These are phyloP conservation scores for Conger conger DNA, from an alignment of 2,113 vertebrate genomes.

Conservation along the genomic window DNA sequence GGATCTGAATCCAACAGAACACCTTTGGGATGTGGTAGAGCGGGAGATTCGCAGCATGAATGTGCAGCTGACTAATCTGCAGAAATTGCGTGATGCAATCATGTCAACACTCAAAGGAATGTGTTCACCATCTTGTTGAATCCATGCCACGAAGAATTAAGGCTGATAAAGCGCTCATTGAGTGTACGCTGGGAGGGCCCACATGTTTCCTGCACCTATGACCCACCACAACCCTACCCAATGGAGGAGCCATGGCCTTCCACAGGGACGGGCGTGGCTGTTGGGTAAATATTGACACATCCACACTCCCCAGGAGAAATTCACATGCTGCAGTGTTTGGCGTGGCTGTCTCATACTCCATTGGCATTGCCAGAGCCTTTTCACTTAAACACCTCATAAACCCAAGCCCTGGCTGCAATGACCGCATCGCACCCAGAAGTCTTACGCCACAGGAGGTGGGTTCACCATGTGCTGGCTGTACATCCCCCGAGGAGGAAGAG, in stretches of 20 bases:
- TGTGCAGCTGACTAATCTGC: too few relatives aligned
- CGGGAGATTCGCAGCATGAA: too few relatives aligned
- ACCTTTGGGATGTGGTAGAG: too few relatives aligned
- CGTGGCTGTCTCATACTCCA: neutral
- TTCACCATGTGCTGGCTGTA: constrained; percentile 10
- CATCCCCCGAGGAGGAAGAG: neutral
- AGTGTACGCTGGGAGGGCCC: too few relatives aligned
- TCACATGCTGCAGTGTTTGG: neutral
- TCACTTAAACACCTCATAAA: neutral
- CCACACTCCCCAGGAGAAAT: neutral
- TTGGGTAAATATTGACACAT: neutral
- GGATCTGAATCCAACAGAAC: too few relatives aligned
- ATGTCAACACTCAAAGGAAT: too few relatives aligned
- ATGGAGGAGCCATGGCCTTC: neutral
- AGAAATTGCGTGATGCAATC: too few relatives aligned
- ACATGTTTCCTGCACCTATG: too few relatives aligned
- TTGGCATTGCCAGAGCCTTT: neutral
- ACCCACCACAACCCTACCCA: neutral
- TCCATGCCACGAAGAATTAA: too few relatives aligned
- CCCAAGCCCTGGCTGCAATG: constrained; percentile 32
- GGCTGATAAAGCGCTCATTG: too few relatives aligned
- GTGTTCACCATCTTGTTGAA: too few relatives aligned
- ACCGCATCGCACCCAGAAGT: constrained; percentile 24
- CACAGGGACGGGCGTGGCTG: neutral
- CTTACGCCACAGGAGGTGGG: constrained; percentile 5